Evolutionary conservation across 2,888 invertebrate genomes (phyloP), one percentile per base, ranked within the genome.

Genomic region (Mythimna pallens): DNA sequence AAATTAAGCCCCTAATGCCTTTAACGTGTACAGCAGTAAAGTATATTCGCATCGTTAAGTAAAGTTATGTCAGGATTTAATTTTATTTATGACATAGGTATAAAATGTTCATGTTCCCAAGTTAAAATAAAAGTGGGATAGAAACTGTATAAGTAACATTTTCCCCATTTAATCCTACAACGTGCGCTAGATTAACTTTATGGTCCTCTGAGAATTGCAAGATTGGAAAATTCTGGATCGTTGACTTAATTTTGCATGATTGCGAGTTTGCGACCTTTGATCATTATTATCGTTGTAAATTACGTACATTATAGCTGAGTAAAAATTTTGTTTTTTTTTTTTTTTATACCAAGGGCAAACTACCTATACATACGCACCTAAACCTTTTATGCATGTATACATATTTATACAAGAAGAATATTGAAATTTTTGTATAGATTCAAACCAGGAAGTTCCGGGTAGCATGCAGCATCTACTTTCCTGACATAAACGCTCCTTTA

Each of bases 51-150:
- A 64, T 68, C 80, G 62, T 80, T 70, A 73, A 76, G 81, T 75
- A 83, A 80, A 80, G 75, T 84, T 82, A 88, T 76, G 70, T 74
- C 76, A 64, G 68, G 71, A 73, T 78, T 81, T 79, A 80, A 86
- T 80, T 82, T 77, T 67, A 75, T 83, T 80, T 82, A 82, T 73
- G 70, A 76, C 73, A 59, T 54, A 68, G 68, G 70, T 80, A 83
- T 80, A 76, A 81, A 77, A 67, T 73, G n/a, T 80, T 82, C 22
- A 79, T 68, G 64, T 58, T 65, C 69, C 22, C 10, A 14, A 25
- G 63, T 50, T 66, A 54, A 69, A 78, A 67, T 73, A 70, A 77
- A 67, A 77, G 34, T 80, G 22, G 57, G 57, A 65, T 50, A 68
- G 73, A 66, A 78, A 78, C 76, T 75, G 57, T 70, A 66, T 67